A percentile compares a stretch with the other conserved stretches of the same genome.
Evolutionary conservation across 2,797 vertebrate genomes (phyloP).

Genomic region (Sphaeramia orbicularis): DNA sequence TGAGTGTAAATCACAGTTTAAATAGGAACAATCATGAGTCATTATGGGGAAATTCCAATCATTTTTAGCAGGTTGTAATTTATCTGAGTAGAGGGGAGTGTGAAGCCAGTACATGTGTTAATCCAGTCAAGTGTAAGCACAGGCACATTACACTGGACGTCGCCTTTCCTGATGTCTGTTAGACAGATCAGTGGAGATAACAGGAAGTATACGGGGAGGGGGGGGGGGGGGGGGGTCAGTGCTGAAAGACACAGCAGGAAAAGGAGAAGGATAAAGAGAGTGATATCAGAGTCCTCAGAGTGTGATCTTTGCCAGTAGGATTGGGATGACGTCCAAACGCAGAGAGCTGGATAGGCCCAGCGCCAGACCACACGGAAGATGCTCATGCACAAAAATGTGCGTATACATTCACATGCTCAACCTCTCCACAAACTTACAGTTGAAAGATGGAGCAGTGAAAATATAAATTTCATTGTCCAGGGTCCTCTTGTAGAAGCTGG

Average conservation of each 20-base stretch:
- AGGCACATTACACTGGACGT: constrained; percentile 49
- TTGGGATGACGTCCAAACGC: constrained; percentile 62
- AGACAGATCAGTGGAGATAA: constrained; percentile 75
- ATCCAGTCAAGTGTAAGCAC: constrained; percentile 66
- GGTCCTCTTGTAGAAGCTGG: constrained; percentile 97
- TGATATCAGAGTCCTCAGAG: constrained; percentile 70
- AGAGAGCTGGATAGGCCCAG: constrained; percentile 50
- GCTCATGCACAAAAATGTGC: constrained; percentile 11
- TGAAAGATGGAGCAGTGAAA: constrained; percentile 95
- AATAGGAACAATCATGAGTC: constrained; percentile 25
- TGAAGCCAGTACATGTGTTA: constrained; percentile 68
- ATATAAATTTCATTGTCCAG: constrained; percentile 98
- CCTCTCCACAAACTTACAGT: constrained; percentile 86
- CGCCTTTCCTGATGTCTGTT: constrained; percentile 69
- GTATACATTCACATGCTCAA: constrained; percentile 16
- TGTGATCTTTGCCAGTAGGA: constrained; percentile 59
- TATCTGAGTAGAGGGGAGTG: constrained; percentile 31
- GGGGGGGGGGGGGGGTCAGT: constrained; percentile 42
- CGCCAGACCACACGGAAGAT: constrained; percentile 66
- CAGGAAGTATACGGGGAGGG: constrained; percentile 58
- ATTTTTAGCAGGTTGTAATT: constrained; percentile 61
- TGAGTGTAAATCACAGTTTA: constrained; percentile 9
- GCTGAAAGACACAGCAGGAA: constrained; percentile 66
- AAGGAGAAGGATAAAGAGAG: constrained; percentile 68
- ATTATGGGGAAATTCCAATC: constrained; percentile 39